Percentiles rank a stretch among this genome's conserved stretches.
phyloP scores from a whole-genome alignment of 2,888 invertebrate species.

The Hofmannophila pseudospretella region DNA sequence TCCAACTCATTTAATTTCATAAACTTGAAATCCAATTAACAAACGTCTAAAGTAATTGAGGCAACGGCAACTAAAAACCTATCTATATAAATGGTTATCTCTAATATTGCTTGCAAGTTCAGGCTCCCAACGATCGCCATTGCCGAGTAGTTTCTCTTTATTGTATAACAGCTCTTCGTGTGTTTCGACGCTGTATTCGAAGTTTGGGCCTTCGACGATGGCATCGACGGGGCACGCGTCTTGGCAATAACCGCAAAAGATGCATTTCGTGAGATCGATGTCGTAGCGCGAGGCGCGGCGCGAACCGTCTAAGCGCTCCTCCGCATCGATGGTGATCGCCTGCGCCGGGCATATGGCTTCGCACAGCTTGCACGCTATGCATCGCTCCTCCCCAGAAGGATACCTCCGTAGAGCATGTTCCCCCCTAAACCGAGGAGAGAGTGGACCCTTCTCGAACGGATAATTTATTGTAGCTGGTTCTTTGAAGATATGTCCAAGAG shows the following conservation, averaged over 20 bases:
- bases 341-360: constrained; percentile 99
- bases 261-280: constrained; percentile 98
- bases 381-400: constrained; percentile 98
- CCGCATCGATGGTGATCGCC: constrained; percentile 99
- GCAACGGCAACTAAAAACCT: too few species aligned
- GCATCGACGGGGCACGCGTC: constrained; percentile 99
- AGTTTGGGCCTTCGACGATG: constrained; percentile 99
- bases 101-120: constrained; percentile 95
- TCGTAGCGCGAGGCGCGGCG: constrained; percentile 97
- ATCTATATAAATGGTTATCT: constrained; percentile 62
- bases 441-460: constrained; percentile 99
- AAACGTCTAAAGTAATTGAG: too few species aligned
- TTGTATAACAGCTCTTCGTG: constrained; percentile 99
- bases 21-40: too few species aligned
- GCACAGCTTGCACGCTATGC: constrained; percentile 99
- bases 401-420: constrained; percentile 98
- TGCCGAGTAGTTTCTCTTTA: constrained; percentile 96
- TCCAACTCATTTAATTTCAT: too few species aligned
- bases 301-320: constrained; percentile 95
- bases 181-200: constrained; percentile 98
- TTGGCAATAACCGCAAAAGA: constrained; percentile 99
- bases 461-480: constrained; percentile 99
- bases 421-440: constrained; percentile 97
- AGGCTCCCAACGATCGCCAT: constrained; percentile 99
- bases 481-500: constrained; percentile 81